Evolutionary conservation across 1,140 invertebrate genomes (phyloP), one percentile per base, ranked within the genome.

Genomic region (Mercenaria mercenaria): DNA sequence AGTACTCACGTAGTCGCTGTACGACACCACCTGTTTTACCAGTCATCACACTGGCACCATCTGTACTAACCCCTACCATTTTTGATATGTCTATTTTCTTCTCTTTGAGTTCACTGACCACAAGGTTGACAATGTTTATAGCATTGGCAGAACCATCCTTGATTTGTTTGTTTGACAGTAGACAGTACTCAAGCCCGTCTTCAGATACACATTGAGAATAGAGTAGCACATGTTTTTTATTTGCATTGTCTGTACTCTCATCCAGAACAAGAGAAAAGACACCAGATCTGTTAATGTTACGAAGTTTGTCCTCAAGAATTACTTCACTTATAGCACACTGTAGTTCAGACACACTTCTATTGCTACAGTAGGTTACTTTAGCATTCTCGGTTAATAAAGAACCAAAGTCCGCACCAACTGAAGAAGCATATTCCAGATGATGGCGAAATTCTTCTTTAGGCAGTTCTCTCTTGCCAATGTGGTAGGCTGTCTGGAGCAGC

Each of bases 21-120:
- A 32, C 81, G 18, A 88, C 82, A 77, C 86, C 80, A 74, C 32
- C 39, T 47, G 32, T 81, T 13, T n/a, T 2, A 20, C 81, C 87
- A 2, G 43, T 69, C 52, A 81, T 88, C 1, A 88, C 81, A 39
- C 80, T 47, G 3, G 82, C 87, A 50, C 85, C 87, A 81, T 84
- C 85, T 85, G 72, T 89, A 26, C 34, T 32, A 0, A 91, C 37
- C 23, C 52, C 18, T 4, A 91, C 47, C 20, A 91, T 0, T 67
- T 79, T 74, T 15, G 15, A 29, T 11, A 82, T 34, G n/a, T 79
- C 76, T 20, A 81, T 11, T 10, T 50, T 50, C 18, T 56, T 20
- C 4, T 8, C 32, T 15, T 13, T 41, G 39, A 15, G 52, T 37
- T n/a, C 47, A 4, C 37, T 18, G 23, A 11, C 37, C 26, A 82